Base-by-base conservation (phyloP, 2,797 vertebrate species). In the Semotilus atromaculatus region DNA sequence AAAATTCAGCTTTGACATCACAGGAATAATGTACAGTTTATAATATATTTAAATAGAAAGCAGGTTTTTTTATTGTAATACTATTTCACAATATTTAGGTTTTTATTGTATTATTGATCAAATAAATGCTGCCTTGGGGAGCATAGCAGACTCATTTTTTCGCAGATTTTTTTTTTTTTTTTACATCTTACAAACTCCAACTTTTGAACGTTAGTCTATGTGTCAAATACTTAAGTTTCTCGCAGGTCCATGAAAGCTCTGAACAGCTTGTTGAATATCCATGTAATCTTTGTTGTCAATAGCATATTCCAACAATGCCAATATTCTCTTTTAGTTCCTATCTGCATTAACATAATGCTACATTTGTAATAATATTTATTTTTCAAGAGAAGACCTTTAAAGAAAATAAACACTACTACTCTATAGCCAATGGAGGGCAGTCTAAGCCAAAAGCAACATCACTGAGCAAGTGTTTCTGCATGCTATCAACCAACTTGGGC, bases 401-500 rank as follows among this genome's bases (percentile, higher is more conserved):
- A 76, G 31, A 34, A 26, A 51, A 70, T 10, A 53, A 72, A 72
- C 18, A 60, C 36, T 81, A 60, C 16, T 60, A 5, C 36, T 43
- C 4, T 7, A 34, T 43, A 72, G 68, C 67, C 80, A 71, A 60
- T 71, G 23, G 80, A 72, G 80, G 80, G 80, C 80, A 71, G 51
- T 71, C 55, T 58, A 71, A 23, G 48, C 51, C 11, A 23, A 38
- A 48, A 48, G 3, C 2, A 64, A 64, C 38, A 79, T 26, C 58
- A 23, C 23, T 29, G 14, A 76, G 23, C 53, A 73, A n/a, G 11
- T 8, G 13, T 58, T 58, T 38, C 7, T 14, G 38, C 19, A 45
- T 34, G 38, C 38, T 62, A 21, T 43, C 26, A 48, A 48, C 3
- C 58, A 4, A 48, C 13, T 48, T 34, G 10, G 13, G 13, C 14